Evolutionary conservation across 2,888 invertebrate species (phyloP).

Genomic region (Lordiphosa andalusiaca): DNA sequence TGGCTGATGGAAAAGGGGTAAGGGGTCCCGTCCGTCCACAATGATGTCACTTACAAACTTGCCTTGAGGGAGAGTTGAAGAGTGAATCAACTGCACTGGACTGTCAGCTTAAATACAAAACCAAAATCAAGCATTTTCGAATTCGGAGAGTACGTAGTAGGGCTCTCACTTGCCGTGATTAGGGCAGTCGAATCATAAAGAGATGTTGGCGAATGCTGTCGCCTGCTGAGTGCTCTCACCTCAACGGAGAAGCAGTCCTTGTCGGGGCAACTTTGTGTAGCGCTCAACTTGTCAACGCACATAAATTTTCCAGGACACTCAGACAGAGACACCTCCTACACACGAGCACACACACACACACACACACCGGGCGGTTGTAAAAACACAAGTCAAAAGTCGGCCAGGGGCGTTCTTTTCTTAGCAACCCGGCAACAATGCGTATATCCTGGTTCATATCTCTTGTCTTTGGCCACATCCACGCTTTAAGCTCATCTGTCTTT

Average conservation of each 20-base stretch:
- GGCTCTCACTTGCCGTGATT: slow-evolving; percentile 11
- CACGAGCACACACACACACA: slow-evolving; percentile 2
- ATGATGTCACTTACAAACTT: not conserved
- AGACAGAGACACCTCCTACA: slow-evolving; percentile 4
- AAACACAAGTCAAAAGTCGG: slow-evolving; percentile 37
- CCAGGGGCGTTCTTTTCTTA: slow-evolving; percentile 28
- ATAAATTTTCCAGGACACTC: slow-evolving; percentile 40
- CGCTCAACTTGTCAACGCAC: slow-evolving; percentile 49
- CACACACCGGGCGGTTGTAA: slow-evolving; percentile 24
- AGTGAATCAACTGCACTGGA: too few species aligned
- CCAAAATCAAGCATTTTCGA: too few species aligned
- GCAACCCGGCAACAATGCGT: slow-evolving; percentile 24
- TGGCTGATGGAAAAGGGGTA: not conserved
- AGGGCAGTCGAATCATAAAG: slow-evolving; percentile 2
- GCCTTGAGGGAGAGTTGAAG: not conserved
- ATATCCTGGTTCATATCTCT: slow-evolving; percentile 13
- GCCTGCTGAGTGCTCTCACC: slow-evolving; percentile 26
- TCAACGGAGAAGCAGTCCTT: slow-evolving; percentile 8
- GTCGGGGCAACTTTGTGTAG: slow-evolving; percentile 12
- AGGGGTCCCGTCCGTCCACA: not conserved
- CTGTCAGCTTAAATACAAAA: too few species aligned
- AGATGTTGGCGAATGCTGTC: slow-evolving; percentile 3
- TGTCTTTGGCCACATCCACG: not conserved
- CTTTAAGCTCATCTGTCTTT: slow-evolving; percentile 10
- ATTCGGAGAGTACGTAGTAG: too few species aligned